These are phyloP conservation scores for Parthenolecanium corni DNA, from an alignment of 2,888 invertebrate genomes.

Conservation along the genomic window DNA sequence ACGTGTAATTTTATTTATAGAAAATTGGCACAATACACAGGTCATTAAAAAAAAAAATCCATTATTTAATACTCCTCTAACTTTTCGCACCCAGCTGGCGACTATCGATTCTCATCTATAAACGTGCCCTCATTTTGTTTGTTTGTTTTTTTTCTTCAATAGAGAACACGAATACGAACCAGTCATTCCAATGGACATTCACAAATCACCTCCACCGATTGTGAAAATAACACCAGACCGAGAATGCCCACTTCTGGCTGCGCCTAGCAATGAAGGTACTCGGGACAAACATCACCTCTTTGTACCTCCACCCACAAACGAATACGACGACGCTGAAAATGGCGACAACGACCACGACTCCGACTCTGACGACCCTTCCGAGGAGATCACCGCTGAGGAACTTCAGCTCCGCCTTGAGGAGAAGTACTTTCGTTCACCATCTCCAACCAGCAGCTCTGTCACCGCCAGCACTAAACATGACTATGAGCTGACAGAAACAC, in stretches of 20 bases:
- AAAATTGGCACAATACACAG: no score
- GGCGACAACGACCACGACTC: conserved; percentile 35
- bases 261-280: conserved; percentile 39
- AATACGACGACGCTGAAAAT: conserved; percentile 33
- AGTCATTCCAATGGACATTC: conserved; percentile 55
- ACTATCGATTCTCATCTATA: no score
- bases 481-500: conserved; percentile 45
- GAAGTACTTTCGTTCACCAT: conserved; percentile 42
- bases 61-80: no score
- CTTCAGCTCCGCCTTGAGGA: conserved; percentile 48
- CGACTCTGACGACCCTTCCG: conserved; percentile 42
- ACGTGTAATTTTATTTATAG: no score
- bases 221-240: conserved; percentile 7
- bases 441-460: conserved; percentile 38
- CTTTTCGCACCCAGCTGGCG: no score
- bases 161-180: conserved; percentile 92
- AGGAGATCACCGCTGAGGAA: conserved; percentile 39
- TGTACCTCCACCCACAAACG: conserved; percentile 34
- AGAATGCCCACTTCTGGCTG: conserved; percentile 30
- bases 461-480: conserved; percentile 53
- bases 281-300: conserved; percentile 37
- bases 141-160: conserved; percentile 32
- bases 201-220: conserved; percentile 3
- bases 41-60: no score
- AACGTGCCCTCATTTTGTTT: no score